Evolutionary conservation across 64 coral and sea anemone genomes (phyloP).

Genomic region (Acropora tenuis): DNA sequence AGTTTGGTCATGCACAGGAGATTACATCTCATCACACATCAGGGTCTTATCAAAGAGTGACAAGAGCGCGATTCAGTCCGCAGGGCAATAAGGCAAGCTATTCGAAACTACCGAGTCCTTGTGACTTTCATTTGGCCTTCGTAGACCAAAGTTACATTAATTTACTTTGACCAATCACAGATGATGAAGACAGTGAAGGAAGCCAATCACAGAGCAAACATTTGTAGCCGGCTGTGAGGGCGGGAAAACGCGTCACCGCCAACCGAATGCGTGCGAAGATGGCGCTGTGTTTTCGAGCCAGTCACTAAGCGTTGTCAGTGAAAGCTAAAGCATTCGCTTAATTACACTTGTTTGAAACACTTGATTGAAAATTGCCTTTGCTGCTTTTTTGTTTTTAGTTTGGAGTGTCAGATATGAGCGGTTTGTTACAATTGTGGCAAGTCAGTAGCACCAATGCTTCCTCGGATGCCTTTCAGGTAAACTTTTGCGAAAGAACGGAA

Average conservation of each 20-base stretch:
- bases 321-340: no score
- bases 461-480: slow-evolving; percentile 73
- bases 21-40: slow-evolving; percentile 92
- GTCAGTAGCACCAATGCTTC: slow-evolving; percentile 88
- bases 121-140: background rate
- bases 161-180: no score
- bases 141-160: no score
- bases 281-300: no score
- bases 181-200: no score
- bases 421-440: slow-evolving; percentile 79
- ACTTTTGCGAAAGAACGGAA: background rate
- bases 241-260: no score
- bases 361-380: background rate
- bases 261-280: no score
- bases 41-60: slow-evolving; percentile 89
- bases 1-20: slow-evolving; percentile 95
- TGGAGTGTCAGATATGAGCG: slow-evolving; percentile 80
- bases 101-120: background rate
- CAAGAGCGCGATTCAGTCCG: slow-evolving; percentile 88
- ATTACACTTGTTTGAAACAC: background rate
- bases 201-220: no score
- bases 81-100: slow-evolving; percentile 90
- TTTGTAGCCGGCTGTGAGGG: background rate
- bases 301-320: no score
- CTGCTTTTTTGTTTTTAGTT: slow-evolving; percentile 28